Evolutionary conservation across 1,140 invertebrate species (phyloP).

Genomic region (Spodoptera frugiperda): DNA sequence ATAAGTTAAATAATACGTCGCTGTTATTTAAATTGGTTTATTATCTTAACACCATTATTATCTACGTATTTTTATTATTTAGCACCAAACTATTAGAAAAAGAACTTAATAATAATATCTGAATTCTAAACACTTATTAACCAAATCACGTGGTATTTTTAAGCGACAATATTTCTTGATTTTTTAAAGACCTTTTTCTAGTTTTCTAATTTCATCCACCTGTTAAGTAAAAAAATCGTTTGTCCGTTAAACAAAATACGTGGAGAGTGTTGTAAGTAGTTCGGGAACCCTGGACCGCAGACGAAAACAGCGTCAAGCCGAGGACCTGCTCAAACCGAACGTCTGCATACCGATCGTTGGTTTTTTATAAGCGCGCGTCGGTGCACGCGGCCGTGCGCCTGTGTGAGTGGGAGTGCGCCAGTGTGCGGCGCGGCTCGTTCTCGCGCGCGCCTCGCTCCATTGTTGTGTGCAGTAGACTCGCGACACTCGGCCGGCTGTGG

Average conservation of each 20-base stretch:
- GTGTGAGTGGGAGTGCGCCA: conserved; percentile 60
- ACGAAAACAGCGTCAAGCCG: conserved; percentile 85
- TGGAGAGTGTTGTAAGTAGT: conserved; percentile 45
- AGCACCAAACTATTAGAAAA: no score
- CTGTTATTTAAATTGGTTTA: no score
- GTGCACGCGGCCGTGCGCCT: conserved; percentile 64
- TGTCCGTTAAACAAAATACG: not conserved
- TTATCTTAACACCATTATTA: no score
- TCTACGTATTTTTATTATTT: no score
- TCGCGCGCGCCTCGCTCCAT: conserved; percentile 75
- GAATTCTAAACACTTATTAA: no score
- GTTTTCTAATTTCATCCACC: not conserved
- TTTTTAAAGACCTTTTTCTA: no score
- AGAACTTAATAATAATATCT: no score
- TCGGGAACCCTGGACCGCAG: conserved; percentile 79
- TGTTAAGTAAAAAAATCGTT: not conserved
- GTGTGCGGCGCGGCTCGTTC: conserved; percentile 76
- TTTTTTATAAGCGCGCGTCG: conserved; percentile 82
- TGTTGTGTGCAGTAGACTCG: conserved; percentile 82
- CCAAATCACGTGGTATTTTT: not conserved
- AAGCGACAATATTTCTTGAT: not conserved
- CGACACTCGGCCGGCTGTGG: conserved; percentile 67
- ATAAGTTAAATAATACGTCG: no score
- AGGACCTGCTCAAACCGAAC: conserved; percentile 85
- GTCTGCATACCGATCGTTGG: conserved; percentile 86